Evolutionary conservation across 1,140 invertebrate genomes (phyloP), one percentile per base, ranked within the genome.

Genomic region (Tenebrio molitor): DNA sequence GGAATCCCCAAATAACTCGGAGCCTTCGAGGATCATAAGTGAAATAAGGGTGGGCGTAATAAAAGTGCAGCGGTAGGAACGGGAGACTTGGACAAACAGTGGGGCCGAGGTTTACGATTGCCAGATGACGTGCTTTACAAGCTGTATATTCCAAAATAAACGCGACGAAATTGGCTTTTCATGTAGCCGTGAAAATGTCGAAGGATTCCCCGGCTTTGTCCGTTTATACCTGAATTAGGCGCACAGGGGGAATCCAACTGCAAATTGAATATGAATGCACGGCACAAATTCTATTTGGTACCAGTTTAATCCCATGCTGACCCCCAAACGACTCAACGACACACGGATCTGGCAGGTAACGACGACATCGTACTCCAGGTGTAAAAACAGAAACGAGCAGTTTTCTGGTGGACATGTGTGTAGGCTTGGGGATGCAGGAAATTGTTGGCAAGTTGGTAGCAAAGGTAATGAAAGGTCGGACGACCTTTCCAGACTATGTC

Each of bases 91-190:
- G 50, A 58, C 50, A 58, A 58, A 58, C 50, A 58, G 21, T 19
- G 23, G 50, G 50, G 50, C 21, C 25, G 50, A 66, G 34, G 64
- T 66, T 66, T 66, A 66, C 64, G 64, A 66, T 66, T 41, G 21
- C 34, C 64, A 66, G 64, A 65, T 65, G 63, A 66, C 64, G 64
- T 36, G 42, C 36, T 66, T 66, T 66, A 66, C 64, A 36, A 42
- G 64, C 63, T 39, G 63, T 65, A 42, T 66, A 66, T 66, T 66
- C 17, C 34, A 66, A 66, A 66, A 66, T 66, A 66, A 66, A 66
- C 36, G 64, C 36, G 12, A 66, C 36, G 23, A 66, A 66, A 66
- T 66, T 66, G 64, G 64, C 64, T 66, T 66, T 66, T 66, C 64
- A 66, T 66, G 64, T 66, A 25, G 15, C 64, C 21, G 23, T 50